Conservation (phyloP, 2,888 invertebrate genomes). For the Synanthedon myopaeformis region DNA sequence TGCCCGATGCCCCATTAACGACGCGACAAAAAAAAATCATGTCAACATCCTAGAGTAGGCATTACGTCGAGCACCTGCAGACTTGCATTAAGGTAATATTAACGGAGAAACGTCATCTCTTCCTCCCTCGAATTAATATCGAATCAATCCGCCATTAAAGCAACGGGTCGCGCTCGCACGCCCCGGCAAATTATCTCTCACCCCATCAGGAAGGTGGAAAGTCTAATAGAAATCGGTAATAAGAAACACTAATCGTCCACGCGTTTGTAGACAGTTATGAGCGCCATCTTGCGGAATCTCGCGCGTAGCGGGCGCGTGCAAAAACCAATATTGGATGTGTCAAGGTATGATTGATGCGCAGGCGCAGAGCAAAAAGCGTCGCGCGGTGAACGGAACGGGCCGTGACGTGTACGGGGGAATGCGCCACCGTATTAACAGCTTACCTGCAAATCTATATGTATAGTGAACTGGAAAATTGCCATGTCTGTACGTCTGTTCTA, state of each 20-base stretch:
- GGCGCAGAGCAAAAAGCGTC: constrained; percentile 45
- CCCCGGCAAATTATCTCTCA: constrained; percentile 62
- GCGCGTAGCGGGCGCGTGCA: constrained; percentile 32
- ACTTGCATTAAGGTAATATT: constrained; percentile 29
- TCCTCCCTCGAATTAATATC: constrained; percentile 62
- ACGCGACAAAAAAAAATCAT: neutral
- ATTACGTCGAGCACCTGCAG: constrained; percentile 16
- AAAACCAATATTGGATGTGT: constrained; percentile 69
- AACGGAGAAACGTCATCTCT: constrained; percentile 39
- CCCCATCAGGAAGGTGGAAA: constrained; percentile 65
- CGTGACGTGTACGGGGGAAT: constrained; percentile 37
- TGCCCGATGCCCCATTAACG: neutral
- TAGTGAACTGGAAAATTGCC: neutral
- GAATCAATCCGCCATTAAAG: constrained; percentile 63
- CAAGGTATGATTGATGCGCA: constrained; percentile 64
- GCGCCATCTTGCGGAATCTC: constrained; percentile 38
- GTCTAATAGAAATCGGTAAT: constrained; percentile 68
- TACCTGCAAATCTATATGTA: neutral
- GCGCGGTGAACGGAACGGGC: constrained; percentile 46
- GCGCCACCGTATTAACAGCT: constrained; percentile 3
- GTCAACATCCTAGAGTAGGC: constrained; percentile 20
- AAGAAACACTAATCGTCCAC: constrained; percentile 62
- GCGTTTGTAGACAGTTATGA: constrained; percentile 45
- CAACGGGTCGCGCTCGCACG: constrained; percentile 62
- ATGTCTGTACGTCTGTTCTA: neutral